Evolutionary conservation across 2,888 invertebrate genomes (phyloP).

Genomic region (Orthosia cruda): DNA sequence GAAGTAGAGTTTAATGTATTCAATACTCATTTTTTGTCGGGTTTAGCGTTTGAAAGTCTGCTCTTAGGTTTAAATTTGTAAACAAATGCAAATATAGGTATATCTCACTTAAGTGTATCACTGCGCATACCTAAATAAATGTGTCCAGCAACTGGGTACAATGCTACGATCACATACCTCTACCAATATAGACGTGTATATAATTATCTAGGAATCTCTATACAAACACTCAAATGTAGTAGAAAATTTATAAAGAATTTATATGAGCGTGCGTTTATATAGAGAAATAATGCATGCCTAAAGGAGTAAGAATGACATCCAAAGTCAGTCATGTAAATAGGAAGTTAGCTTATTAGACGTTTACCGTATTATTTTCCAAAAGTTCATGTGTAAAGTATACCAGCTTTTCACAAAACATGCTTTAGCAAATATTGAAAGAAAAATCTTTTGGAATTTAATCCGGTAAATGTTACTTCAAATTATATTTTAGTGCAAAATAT

Average conservation of each 20-base stretch:
- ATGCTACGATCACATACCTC: conserved; percentile 48
- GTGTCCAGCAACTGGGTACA: conserved; percentile 34
- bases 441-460: conserved; percentile 18
- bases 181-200: conserved; percentile 51
- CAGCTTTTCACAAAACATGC: neutral
- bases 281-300: conserved; percentile 33
- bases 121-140: conserved; percentile 23
- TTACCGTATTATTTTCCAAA: conserved; percentile 49
- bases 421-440: neutral
- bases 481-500: conserved; percentile 69
- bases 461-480: conserved; percentile 54
- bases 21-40: conserved; percentile 70
- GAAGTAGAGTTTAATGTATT: conserved; percentile 50
- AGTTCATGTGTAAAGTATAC: neutral
- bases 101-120: conserved; percentile 19
- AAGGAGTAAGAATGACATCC: conserved; percentile 63
- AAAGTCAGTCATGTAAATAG: conserved; percentile 85
- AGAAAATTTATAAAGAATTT: conserved; percentile 39
- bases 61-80: conserved; percentile 52
- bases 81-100: conserved; percentile 29
- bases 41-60: conserved; percentile 64
- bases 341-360: conserved; percentile 60
- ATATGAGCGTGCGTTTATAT: conserved; percentile 37
- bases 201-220: conserved; percentile 44
- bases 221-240: conserved; percentile 39